Percentiles rank a stretch among this genome's conserved stretches.
Evolutionary conservation across 37 sponge, comb jelly and placozoan genomes (phyloP).

Genomic region (Mnemiopsis leidyi): DNA sequence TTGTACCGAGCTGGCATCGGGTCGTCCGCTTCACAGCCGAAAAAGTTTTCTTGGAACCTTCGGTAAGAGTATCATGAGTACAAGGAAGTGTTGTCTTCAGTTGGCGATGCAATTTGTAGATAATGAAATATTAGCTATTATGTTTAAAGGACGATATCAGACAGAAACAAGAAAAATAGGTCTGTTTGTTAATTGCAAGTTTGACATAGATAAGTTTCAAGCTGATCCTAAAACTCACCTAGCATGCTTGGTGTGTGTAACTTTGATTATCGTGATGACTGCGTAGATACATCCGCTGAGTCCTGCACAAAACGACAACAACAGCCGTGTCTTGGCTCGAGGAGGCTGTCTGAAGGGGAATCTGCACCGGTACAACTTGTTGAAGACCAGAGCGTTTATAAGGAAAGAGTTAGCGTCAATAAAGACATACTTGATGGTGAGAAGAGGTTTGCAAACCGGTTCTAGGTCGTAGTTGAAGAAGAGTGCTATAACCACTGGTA

Average conservation of each 20-base stretch:
- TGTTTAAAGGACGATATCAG: no score
- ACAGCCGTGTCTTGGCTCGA: not conserved
- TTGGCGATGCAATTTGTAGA: no score
- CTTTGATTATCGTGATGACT: not conserved
- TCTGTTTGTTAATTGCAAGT: no score
- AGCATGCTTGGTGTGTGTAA: not conserved
- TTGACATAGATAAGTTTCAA: no score
- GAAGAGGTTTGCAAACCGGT: not conserved
- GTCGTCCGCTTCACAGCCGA: conserved; percentile 29
- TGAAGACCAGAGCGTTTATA: conserved; percentile 60
- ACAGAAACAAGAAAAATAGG: no score
- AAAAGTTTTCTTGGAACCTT: conserved; percentile 52
- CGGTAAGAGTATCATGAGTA: not conserved
- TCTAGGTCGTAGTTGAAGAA: not conserved
- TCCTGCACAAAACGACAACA: not conserved
- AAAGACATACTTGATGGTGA: conserved; percentile 21
- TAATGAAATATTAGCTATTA: not conserved
- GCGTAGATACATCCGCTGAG: conserved; percentile 22
- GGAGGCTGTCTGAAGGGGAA: conserved; percentile 20
- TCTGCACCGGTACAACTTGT: conserved; percentile 36
- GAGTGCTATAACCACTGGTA: conserved; percentile 27
- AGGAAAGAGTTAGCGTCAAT: conserved; percentile 56
- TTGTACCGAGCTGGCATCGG: not conserved
- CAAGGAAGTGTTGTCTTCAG: not conserved
- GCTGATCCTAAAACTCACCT: not conserved